These are phyloP conservation scores for Capreolus pygargus DNA, from an alignment of 2,113 vertebrate genomes.

Conservation along the genomic window DNA sequence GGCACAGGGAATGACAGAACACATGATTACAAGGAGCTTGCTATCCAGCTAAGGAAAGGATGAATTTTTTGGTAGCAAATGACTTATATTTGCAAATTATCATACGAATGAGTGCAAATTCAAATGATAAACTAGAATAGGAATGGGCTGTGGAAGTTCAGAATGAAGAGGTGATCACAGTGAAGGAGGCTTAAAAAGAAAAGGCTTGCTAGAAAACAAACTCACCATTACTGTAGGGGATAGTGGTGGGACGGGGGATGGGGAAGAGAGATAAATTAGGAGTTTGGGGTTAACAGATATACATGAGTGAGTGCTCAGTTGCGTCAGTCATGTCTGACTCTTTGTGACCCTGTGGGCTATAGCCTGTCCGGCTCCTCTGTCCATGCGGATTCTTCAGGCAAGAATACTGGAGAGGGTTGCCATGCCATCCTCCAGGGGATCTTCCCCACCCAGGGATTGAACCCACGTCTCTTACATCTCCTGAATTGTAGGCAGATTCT, in stretches of 20 bases:
- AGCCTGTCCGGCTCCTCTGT: not conserved
- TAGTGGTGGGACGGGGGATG: not conserved
- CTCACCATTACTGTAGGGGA: not conserved
- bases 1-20: not conserved
- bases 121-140: not conserved
- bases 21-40: not conserved
- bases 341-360: not conserved
- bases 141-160: not conserved
- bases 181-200: conserved; percentile 42
- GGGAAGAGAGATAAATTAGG: not conserved
- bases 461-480: not conserved
- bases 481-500: not conserved
- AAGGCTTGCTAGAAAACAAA: not conserved
- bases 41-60: not conserved
- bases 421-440: not conserved
- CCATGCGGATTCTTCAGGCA: not conserved
- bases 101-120: not conserved
- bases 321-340: not conserved
- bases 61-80: not conserved
- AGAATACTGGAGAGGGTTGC: not conserved
- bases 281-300: not conserved
- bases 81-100: conserved; percentile 38
- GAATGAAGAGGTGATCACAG: not conserved
- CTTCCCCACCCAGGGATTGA: not conserved
- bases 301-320: not conserved